A percentile compares a stretch with the other conserved stretches of the same genome.
Evolutionary conservation across 1,140 invertebrate genomes (phyloP).

Genomic region (Mesaphorura yosii): DNA sequence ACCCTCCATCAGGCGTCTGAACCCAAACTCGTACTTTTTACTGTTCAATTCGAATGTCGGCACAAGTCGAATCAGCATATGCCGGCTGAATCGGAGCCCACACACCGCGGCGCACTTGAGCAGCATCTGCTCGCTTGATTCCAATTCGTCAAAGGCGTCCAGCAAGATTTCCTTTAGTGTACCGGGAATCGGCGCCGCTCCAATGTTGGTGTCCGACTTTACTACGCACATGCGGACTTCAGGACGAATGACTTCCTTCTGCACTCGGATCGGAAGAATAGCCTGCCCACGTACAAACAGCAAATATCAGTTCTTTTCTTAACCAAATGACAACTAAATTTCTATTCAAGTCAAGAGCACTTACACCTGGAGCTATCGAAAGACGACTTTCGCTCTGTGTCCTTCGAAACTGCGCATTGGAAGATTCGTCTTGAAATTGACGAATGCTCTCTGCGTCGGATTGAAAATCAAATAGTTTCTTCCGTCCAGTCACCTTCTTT

Average conservation of each 20-base stretch:
- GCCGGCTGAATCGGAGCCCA: slow-evolving; percentile 45
- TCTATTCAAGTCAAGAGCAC: no score
- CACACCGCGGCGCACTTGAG: slow-evolving; percentile 49
- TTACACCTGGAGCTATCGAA: no score
- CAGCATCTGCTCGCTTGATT: slow-evolving; percentile 46
- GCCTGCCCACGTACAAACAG: no score
- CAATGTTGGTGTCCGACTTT: slow-evolving; percentile 17
- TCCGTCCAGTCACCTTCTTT: no score
- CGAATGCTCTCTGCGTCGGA: no score
- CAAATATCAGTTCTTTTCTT: neutral
- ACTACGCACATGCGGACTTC: slow-evolving; percentile 15
- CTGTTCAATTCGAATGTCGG: slow-evolving; percentile 10
- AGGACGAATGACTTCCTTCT: neutral
- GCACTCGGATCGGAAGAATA: slow-evolving; percentile 1
- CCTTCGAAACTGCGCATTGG: no score
- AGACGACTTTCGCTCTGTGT: no score
- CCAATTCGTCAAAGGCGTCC: slow-evolving; percentile 44
- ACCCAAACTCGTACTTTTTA: slow-evolving; percentile 14
- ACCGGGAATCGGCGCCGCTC: slow-evolving; percentile 10
- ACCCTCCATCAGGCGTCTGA: slow-evolving; percentile 18
- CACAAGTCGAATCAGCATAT: slow-evolving; percentile 37
- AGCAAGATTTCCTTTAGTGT: slow-evolving; percentile 37
- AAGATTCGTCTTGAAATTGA: no score
- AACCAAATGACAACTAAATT: no score
- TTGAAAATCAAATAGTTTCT: no score